A percentile compares a stretch with the other conserved stretches of the same genome.
Evolutionary conservation across 1,140 invertebrate species (phyloP).

Genomic region (Achroia grisella): DNA sequence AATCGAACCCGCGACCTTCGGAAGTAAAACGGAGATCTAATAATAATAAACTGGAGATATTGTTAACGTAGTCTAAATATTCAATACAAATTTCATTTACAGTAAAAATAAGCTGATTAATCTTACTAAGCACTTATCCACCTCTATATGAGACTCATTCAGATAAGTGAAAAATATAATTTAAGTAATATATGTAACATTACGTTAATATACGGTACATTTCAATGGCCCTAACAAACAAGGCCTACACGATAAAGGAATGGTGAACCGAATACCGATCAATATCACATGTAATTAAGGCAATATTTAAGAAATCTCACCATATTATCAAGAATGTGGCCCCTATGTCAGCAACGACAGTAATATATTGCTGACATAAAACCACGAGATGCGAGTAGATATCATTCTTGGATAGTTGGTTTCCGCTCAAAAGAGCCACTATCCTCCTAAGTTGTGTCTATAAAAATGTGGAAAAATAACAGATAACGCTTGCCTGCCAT

Average conservation of each 20-base stretch:
- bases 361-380: constrained; percentile 69
- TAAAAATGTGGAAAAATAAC: constrained; percentile 60
- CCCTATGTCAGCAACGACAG: constrained; percentile 37
- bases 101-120: background rate
- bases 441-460: constrained; percentile 27
- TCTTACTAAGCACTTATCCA: background rate
- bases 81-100: too few species aligned
- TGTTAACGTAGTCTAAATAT: too few species aligned
- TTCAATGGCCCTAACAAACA: constrained; percentile 17
- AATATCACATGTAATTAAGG: constrained; percentile 63
- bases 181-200: constrained; percentile 1
- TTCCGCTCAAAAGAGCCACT: constrained; percentile 36
- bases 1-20: too few species aligned
- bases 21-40: too few species aligned
- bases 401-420: constrained; percentile 54
- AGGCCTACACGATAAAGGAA: constrained; percentile 38
- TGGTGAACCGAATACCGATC: constrained; percentile 48
- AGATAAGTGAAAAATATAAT: background rate
- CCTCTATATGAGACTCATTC: background rate
- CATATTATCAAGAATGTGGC: constrained; percentile 43
- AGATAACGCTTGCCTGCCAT: constrained; percentile 40
- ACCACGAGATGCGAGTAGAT: constrained; percentile 57
- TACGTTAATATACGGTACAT: constrained; percentile 19
- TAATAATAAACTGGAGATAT: too few species aligned
- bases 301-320: constrained; percentile 53